Evolutionary conservation across 2,113 vertebrate genomes (phyloP).

Genomic region (Sebastes schlegelii): DNA sequence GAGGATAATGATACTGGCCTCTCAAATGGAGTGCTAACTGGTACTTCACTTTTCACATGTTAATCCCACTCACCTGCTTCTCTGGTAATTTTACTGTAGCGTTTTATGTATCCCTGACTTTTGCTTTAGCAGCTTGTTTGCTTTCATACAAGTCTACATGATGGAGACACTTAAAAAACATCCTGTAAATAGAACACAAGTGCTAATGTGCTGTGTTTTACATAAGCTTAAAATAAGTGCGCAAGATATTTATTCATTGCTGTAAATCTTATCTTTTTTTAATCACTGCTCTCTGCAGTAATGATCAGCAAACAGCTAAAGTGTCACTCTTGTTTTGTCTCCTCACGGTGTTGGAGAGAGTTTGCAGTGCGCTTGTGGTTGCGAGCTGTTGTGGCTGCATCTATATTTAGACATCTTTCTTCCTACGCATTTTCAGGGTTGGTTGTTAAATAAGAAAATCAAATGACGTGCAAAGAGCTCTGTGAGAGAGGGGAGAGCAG

Average conservation of each 20-base stretch:
- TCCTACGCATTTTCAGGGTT: conserved; percentile 87
- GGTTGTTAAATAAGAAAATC: conserved; percentile 89
- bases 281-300: conserved; percentile 32
- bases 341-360: conserved; percentile 70
- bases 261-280: conserved; percentile 17
- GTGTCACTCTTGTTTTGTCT: conserved; percentile 75
- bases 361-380: conserved; percentile 67
- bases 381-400: conserved; percentile 82
- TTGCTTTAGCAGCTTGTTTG: conserved; percentile 15
- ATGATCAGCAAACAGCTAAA: conserved; percentile 54
- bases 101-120: conserved; percentile 41
- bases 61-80: conserved; percentile 74
- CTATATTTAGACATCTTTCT: conserved; percentile 87
- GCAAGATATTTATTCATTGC: background rate
- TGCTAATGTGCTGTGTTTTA: background rate
- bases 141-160: background rate
- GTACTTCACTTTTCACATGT: conserved; percentile 78
- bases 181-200: background rate
- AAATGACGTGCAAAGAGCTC: conserved; percentile 82
- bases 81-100: conserved; percentile 38
- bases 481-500: conserved; percentile 65
- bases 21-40: conserved; percentile 78
- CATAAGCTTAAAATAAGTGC: conserved; percentile 3
- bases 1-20: conserved; percentile 78
- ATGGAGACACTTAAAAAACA: conserved; percentile 9